Evolutionary conservation across 2,888 invertebrate genomes (phyloP), one percentile per base, ranked within the genome.

Genomic region (Zaprionus lineosus): DNA sequence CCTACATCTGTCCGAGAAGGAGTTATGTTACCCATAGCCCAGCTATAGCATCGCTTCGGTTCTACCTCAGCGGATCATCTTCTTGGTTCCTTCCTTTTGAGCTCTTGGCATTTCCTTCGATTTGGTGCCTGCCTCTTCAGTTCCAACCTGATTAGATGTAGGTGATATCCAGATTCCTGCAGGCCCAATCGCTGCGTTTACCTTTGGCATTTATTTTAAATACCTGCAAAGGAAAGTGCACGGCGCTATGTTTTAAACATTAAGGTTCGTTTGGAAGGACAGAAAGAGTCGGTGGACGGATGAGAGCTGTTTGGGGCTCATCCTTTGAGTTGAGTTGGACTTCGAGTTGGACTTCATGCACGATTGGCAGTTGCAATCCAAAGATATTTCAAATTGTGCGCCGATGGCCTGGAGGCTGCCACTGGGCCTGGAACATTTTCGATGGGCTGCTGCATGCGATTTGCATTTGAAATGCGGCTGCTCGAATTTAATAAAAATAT

Each of bases 341-440:
- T 29, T 33, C 50, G 60, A 65, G 51, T 62, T 43, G 51, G 44
- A 53, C 60, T 81, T 86, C 85, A 86, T 84, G 87, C 87, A 87
- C 87, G 87, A 87, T 85, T 87, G 87, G 83, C 84, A 87, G 87
- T 87, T 87, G 75, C 83, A 87, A 82, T 87, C 84, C 86, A 87
- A 85, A 78, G 75, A 70, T 71, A 77, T 78, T 85, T 78, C 67
- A 77, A 75, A 84, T 85, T 74, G 82, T 73, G n/a, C n/a, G n/a
- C n/a, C n/a, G 61, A 62, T 60, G 60, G 37, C 50, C 26, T 24
- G 21, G 51, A 28, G 21, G 12, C n/a, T n/a, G 24, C 19, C 18
- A 40, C 44, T 11, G 40, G 67, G 39, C 61, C 36, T 56, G 47
- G 36, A 59, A 58, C 52, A 46, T 43, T 41, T 47, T 41, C 29